Base-by-base conservation (phyloP, 2,113 vertebrate genomes). In the Leptobrachium leishanense region DNA sequence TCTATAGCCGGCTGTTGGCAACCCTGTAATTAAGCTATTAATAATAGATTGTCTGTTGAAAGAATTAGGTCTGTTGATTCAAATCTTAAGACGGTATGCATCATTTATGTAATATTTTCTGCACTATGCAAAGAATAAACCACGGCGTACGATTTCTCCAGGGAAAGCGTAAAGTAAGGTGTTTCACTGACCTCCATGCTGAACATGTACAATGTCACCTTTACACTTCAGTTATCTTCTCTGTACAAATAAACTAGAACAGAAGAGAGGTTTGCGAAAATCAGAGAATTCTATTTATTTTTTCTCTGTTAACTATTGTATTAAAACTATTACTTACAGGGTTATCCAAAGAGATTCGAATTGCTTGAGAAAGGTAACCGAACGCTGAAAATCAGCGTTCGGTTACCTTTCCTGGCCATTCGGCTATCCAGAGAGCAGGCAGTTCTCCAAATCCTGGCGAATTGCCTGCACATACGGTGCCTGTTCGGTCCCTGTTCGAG, bases 131-230 rank as follows among this genome's bases (percentile, higher is more conserved):
- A 43, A 50, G 44, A 70, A 44, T 46, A 72, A n/a, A 78, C 9
- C 68, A 53, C 20, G 41, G 57, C 43, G 50, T 72, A 40, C 53
- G 7, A 78, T 72, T 78, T 65, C 57, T 78, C 15, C 2, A 63
- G 43, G 42, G 59, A 77, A 64, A 63, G 68, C 57, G 42, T 42
- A 11, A 54, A 44, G 8, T 20, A 75, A 75, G 63, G 63, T 50
- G 57, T 72, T 78, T 78, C 57, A 53, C 44, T 78, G 68, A 72
- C 68, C 67, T 71, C 67, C 42, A 2, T 53, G 55, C n/a, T n/a
- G 11, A 71, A 53, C 59, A 54, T 72, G 43, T 64, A 78, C 76
- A 78, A 78, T 72, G 76, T 78, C 76, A 78, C 68, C 68, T 78
- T 72, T 78, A 43, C 76, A 71, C 76, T 71, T 70, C 68, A 78